These are phyloP conservation scores for Atherix ibis DNA, from an alignment of 2,888 invertebrate genomes.

Conservation along the genomic window DNA sequence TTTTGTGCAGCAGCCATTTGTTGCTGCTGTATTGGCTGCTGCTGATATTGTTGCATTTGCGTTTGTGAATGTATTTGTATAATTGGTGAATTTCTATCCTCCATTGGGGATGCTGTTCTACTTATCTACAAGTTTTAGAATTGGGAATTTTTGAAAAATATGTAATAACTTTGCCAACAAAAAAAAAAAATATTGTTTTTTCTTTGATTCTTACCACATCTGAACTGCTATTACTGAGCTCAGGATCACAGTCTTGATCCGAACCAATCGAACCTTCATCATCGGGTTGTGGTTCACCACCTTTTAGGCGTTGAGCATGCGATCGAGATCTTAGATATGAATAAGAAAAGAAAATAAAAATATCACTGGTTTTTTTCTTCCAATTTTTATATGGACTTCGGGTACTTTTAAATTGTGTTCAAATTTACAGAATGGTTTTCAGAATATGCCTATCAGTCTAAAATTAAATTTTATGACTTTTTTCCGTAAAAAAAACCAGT, in stretches of 20 bases:
- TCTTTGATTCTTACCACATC: constrained; percentile 21
- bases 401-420: too few species aligned
- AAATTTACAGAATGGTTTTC: too few species aligned
- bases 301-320: constrained; percentile 50
- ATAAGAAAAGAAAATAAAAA: too few species aligned
- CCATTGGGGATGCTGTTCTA: constrained; percentile 28
- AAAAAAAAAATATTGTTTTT: neutral
- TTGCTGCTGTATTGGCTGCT: constrained; percentile 6
- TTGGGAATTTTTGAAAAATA: too few species aligned
- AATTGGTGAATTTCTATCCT: constrained; percentile 20
- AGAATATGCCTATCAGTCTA: too few species aligned
- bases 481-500: too few species aligned
- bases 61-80: constrained; percentile 9
- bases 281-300: constrained; percentile 37
- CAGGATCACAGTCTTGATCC: constrained; percentile 42
- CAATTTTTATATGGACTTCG: too few species aligned
- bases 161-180: neutral
- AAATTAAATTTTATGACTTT: too few species aligned
- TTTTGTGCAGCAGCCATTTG: neutral
- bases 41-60: too few species aligned
- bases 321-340: constrained; percentile 44
- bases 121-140: constrained; percentile 25
- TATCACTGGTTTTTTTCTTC: too few species aligned
- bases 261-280: constrained; percentile 43
- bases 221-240: constrained; percentile 31